Conservation (phyloP, 1,140 invertebrate genomes). For the Drosophila ercepeae region DNA sequence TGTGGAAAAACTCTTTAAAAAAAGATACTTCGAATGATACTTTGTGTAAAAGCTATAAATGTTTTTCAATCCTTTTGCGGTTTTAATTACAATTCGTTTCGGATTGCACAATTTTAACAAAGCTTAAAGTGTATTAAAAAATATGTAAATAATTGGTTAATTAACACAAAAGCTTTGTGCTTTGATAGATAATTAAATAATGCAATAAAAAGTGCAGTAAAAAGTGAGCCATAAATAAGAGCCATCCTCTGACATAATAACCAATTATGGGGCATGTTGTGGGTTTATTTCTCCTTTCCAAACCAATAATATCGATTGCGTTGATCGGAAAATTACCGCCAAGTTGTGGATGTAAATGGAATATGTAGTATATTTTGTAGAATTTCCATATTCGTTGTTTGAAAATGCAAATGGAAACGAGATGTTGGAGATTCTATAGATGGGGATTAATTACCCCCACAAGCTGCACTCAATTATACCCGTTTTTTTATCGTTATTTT, state of each 20-base stretch:
- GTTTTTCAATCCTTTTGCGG: neutral
- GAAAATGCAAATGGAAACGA: slow-evolving; percentile 59
- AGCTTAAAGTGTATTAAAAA: slow-evolving; percentile 12
- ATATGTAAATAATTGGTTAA: slow-evolving; percentile 15
- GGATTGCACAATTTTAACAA: slow-evolving; percentile 26
- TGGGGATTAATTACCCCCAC: slow-evolving; percentile 63
- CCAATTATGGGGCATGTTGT: slow-evolving; percentile 27
- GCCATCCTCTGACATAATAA: slow-evolving; percentile 14
- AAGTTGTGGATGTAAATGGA: slow-evolving; percentile 4
- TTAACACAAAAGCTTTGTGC: slow-evolving; percentile 15
- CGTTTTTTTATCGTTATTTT: slow-evolving; percentile 62
- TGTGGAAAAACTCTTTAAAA: slow-evolving; percentile 11
- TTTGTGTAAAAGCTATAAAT: neutral
- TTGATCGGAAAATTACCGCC: slow-evolving; percentile 62
- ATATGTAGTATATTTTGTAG: slow-evolving; percentile 1
- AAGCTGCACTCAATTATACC: slow-evolving; percentile 53
- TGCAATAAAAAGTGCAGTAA: too few species aligned
- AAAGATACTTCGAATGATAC: slow-evolving; percentile 5
- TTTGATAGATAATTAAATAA: slow-evolving; percentile 10
- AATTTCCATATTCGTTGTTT: slow-evolving; percentile 41
- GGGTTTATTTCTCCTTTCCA: slow-evolving; percentile 9
- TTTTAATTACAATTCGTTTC: neutral
- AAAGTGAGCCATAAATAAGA: neutral
- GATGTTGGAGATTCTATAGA: slow-evolving; percentile 13
- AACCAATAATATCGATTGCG: slow-evolving; percentile 46